These are phyloP conservation scores for Clepsis dumicolana DNA, from an alignment of 2,888 invertebrate genomes.

Conservation along the genomic window DNA sequence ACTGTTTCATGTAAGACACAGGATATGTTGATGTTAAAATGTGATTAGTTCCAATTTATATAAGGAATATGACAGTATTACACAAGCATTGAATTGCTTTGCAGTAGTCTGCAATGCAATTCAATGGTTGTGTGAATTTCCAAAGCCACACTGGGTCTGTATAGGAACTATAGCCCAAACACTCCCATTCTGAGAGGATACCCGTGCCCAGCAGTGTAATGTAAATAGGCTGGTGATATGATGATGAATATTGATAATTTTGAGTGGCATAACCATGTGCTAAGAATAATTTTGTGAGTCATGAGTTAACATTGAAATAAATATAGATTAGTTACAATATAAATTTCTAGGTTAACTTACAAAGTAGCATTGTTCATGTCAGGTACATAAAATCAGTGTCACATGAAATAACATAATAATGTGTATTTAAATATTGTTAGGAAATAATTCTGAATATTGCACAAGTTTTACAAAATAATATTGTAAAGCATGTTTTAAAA, in stretches of 20 bases:
- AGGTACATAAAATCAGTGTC: neutral
- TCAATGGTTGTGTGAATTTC: too few relatives aligned
- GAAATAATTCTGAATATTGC: neutral
- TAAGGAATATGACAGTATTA: too few relatives aligned
- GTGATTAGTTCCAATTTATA: too few relatives aligned
- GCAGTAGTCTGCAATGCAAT: too few relatives aligned
- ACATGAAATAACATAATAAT: neutral
- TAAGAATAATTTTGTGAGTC: neutral
- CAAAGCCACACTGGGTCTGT: too few relatives aligned
- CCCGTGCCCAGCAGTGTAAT: too few relatives aligned
- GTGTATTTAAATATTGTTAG: neutral
- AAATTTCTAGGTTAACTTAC: neutral
- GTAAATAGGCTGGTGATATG: too few relatives aligned
- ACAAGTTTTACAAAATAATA: neutral
- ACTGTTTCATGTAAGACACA: too few relatives aligned
- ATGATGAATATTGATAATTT: neutral
- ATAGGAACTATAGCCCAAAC: too few relatives aligned
- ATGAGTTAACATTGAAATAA: neutral
- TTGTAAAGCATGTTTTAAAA: neutral
- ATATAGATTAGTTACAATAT: neutral
- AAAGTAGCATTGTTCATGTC: neutral
- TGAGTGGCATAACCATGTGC: neutral
- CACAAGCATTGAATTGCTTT: too few relatives aligned
- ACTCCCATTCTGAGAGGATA: too few relatives aligned
- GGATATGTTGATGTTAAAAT: too few relatives aligned